These are phyloP conservation scores for Lepidostoma basale DNA, from an alignment of 1,140 invertebrate genomes.

Conservation along the genomic window DNA sequence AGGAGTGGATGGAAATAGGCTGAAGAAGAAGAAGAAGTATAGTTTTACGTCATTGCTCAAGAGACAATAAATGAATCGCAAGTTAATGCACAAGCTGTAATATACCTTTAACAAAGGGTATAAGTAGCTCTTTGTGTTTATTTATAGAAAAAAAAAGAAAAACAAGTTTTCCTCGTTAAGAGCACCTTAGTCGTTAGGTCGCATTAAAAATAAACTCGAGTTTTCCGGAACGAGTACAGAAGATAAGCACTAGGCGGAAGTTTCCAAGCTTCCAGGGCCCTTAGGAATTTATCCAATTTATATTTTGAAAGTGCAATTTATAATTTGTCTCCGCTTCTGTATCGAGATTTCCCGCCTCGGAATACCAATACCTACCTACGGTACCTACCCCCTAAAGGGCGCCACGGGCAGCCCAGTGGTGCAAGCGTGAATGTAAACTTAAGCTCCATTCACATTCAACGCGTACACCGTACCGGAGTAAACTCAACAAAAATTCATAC, in stretches of 20 bases:
- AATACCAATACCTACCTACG: conserved; percentile 2
- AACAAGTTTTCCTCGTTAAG: conserved; percentile 1
- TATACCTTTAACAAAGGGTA: no score
- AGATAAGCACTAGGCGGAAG: background rate
- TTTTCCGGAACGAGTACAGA: background rate
- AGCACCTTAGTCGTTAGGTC: conserved; percentile 3
- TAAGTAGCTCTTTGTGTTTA: no score
- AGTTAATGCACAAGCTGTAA: no score
- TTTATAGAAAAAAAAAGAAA: no score
- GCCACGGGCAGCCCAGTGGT: background rate
- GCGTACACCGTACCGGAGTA: no score
- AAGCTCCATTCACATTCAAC: no score
- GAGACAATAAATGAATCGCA: no score
- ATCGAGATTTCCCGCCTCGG: conserved; percentile 19
- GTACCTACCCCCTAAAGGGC: background rate
- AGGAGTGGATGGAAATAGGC: no score
- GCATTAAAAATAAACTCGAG: conserved; percentile 7
- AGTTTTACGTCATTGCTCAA: no score
- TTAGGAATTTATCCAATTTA: conserved; percentile 37
- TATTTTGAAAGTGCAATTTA: conserved; percentile 36
- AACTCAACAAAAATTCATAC: no score
- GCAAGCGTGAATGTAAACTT: background rate
- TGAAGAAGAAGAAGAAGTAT: no score
- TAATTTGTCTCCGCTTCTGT: conserved; percentile 30
- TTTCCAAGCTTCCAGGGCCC: conserved; percentile 11